phyloP scores from a whole-genome alignment of 2,113 vertebrate species.

The Miniopterus natalensis region DNA sequence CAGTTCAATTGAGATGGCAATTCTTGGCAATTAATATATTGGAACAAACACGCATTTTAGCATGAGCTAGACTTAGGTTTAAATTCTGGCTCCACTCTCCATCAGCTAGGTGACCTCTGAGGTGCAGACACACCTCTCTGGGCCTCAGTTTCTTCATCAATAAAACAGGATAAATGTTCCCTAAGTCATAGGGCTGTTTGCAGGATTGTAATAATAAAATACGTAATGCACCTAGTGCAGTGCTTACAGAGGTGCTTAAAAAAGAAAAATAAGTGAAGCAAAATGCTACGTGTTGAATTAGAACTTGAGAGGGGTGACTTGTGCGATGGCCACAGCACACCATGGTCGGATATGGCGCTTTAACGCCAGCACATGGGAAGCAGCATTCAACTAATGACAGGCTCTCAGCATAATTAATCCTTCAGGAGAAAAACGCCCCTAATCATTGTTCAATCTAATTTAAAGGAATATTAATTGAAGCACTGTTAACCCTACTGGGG shows the following conservation, averaged over 20 bases:
- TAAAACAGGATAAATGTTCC: neutral
- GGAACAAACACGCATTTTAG: neutral
- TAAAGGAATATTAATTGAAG: conserved; percentile 2
- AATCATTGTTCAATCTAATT: conserved; percentile 52
- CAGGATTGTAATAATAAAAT: neutral
- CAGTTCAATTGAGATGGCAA: neutral
- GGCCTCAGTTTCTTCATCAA: neutral
- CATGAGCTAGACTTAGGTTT: neutral
- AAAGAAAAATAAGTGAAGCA: neutral
- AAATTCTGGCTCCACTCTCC: neutral
- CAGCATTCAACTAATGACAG: neutral
- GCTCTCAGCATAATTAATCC: conserved; percentile 58
- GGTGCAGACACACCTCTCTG: neutral
- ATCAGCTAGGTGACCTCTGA: neutral
- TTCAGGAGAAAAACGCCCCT: conserved; percentile 22
- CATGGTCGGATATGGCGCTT: neutral
- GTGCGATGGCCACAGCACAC: conserved; percentile 10
- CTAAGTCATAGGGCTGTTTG: neutral
- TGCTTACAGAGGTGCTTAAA: neutral
- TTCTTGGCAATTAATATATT: neutral
- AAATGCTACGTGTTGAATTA: conserved; percentile 53
- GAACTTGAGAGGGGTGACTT: neutral
- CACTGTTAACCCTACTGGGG: neutral
- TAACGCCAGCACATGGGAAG: neutral
- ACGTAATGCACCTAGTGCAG: neutral